Evolutionary conservation across 2,113 vertebrate genomes (phyloP).

Genomic region (Rhodinocichla rosea): DNA sequence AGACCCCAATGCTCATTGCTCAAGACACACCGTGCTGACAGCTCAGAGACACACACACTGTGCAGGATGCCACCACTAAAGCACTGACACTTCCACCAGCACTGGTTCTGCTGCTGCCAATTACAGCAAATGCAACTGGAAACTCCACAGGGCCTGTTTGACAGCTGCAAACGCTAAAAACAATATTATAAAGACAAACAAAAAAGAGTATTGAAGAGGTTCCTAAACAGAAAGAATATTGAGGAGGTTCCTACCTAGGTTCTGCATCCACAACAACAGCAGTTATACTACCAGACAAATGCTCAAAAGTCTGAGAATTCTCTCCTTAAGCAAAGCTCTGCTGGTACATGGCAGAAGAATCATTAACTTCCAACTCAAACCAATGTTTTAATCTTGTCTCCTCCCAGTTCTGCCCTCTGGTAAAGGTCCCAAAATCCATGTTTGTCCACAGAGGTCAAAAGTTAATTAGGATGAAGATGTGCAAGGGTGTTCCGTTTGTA

Average conservation of each 20-base stretch:
- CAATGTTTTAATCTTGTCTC: conserved; percentile 38
- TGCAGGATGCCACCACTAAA: not conserved
- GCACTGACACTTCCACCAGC: not conserved
- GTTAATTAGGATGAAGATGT: not conserved
- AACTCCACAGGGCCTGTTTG: not conserved
- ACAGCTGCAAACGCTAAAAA: not conserved
- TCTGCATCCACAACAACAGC: not conserved
- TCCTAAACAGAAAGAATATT: not conserved
- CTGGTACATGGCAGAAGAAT: conserved; percentile 51
- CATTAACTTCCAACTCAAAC: conserved; percentile 70
- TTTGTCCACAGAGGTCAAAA: conserved; percentile 29
- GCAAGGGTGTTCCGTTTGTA: not conserved
- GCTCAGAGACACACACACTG: not conserved
- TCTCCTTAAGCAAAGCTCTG: conserved; percentile 22
- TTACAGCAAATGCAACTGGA: not conserved
- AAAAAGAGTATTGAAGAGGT: not conserved
- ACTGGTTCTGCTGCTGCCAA: not conserved
- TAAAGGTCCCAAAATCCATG: conserved; percentile 25
- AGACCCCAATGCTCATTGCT: not conserved
- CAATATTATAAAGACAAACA: not conserved
- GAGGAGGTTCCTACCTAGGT: conserved; percentile 67
- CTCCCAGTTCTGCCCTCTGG: conserved; percentile 35
- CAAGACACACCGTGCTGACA: not conserved
- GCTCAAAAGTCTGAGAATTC: not conserved
- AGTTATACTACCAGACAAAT: not conserved